A percentile compares a stretch with the other conserved stretches of the same genome.
Evolutionary conservation across 2,888 invertebrate species (phyloP).

Genomic region (Bruchidius siliquastri): DNA sequence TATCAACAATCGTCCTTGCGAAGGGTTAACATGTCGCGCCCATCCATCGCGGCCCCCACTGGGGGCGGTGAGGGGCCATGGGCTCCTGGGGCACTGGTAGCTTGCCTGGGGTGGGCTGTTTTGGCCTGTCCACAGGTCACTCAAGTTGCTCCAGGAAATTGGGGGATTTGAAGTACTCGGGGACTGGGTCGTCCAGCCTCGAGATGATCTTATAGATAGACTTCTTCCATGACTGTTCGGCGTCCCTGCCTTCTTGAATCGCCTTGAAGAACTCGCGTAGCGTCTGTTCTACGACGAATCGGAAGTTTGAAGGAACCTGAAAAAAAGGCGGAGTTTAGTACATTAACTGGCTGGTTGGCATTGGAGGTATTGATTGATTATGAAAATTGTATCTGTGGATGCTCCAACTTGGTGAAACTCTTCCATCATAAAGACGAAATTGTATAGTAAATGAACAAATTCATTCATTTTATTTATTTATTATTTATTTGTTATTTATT

Average conservation of each 20-base stretch:
- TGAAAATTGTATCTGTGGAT: no score
- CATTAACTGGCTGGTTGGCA: not conserved
- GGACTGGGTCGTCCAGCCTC: constrained; percentile 96
- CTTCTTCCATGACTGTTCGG: constrained; percentile 99
- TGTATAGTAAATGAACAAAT: no score
- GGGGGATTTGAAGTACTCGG: constrained; percentile 99
- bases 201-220: constrained; percentile 99
- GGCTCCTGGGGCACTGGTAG: not conserved
- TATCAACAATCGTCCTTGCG: constrained; percentile 32
- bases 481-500: no score
- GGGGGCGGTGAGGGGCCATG: not conserved
- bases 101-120: not conserved
- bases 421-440: no score
- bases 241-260: constrained; percentile 92
- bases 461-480: no score
- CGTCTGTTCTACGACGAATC: constrained; percentile 95
- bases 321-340: constrained; percentile 8
- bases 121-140: constrained; percentile 51
- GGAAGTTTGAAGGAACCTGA: constrained; percentile 96
- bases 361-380: no score
- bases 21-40: not conserved
- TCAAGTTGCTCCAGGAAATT: constrained; percentile 99
- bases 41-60: not conserved
- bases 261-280: constrained; percentile 98
- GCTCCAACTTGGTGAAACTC: no score